Evolutionary conservation across 2,888 invertebrate genomes (phyloP).

Genomic region (Aquatica leii): DNA sequence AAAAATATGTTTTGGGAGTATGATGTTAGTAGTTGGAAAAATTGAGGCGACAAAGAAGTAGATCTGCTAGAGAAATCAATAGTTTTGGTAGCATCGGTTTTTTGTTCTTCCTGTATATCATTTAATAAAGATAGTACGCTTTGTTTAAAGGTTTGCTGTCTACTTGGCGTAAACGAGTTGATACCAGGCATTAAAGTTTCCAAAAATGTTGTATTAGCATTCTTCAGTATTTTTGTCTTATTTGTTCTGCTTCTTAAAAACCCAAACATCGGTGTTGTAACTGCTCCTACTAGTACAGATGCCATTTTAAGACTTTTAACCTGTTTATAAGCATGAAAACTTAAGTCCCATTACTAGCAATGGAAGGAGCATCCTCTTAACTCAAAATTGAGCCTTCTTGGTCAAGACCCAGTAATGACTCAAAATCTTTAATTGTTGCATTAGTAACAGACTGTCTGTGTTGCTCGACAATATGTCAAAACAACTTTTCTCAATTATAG

Average conservation of each 20-base stretch:
- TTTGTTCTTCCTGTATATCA: background rate
- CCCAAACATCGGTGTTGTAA: background rate
- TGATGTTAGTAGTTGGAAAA: too few relatives aligned
- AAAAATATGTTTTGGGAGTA: too few relatives aligned
- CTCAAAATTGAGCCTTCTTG: background rate
- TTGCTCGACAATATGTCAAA: constrained; percentile 12
- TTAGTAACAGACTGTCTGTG: constrained; percentile 10
- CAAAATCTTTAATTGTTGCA: background rate
- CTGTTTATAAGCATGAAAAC: background rate
- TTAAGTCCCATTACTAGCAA: background rate
- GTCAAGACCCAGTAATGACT: too few relatives aligned
- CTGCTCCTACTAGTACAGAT: background rate
- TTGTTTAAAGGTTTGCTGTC: background rate
- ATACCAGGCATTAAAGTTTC: background rate
- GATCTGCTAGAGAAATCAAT: too few relatives aligned
- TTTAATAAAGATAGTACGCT: background rate
- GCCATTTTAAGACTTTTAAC: background rate
- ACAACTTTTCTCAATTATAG: too few relatives aligned
- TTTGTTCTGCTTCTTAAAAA: constrained; percentile 7
- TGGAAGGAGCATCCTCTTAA: background rate
- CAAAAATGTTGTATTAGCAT: background rate
- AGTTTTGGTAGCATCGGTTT: background rate
- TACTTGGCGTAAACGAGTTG: background rate
- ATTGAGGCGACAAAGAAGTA: too few relatives aligned
- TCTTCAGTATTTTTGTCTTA: background rate